Conservation (phyloP, 2,888 invertebrate genomes). For the Melikaiella ostensackeni region DNA sequence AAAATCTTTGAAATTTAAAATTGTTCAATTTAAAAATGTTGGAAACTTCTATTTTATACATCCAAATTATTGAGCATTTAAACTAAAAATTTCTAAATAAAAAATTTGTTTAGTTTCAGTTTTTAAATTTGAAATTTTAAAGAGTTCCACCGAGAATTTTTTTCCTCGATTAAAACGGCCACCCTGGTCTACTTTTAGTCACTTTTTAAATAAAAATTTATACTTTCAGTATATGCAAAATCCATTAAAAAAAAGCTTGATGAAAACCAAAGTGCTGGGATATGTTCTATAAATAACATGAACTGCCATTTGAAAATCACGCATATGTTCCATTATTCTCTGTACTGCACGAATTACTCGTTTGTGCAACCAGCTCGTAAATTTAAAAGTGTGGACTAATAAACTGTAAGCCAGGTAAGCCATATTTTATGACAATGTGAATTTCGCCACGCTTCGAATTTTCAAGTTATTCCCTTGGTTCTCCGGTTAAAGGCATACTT, state of each 20-base stretch:
- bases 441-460: neutral
- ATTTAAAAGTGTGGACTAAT: neutral
- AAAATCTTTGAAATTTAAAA: too few relatives aligned
- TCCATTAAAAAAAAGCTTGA: neutral
- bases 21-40: too few relatives aligned
- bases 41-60: too few relatives aligned
- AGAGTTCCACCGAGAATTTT: too few relatives aligned
- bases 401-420: neutral
- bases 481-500: neutral
- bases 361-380: neutral
- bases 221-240: neutral
- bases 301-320: neutral
- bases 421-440: neutral
- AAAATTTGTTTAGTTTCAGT: too few relatives aligned
- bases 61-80: too few relatives aligned
- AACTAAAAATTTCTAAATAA: too few relatives aligned
- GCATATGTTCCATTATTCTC: neutral
- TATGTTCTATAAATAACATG: neutral
- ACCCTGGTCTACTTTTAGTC: too few relatives aligned
- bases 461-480: neutral
- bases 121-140: too few relatives aligned
- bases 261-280: neutral
- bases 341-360: neutral
- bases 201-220: neutral
- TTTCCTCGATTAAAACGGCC: too few relatives aligned